Conservation (phyloP, 2,797 vertebrate species). For the Vultur gryphus region DNA sequence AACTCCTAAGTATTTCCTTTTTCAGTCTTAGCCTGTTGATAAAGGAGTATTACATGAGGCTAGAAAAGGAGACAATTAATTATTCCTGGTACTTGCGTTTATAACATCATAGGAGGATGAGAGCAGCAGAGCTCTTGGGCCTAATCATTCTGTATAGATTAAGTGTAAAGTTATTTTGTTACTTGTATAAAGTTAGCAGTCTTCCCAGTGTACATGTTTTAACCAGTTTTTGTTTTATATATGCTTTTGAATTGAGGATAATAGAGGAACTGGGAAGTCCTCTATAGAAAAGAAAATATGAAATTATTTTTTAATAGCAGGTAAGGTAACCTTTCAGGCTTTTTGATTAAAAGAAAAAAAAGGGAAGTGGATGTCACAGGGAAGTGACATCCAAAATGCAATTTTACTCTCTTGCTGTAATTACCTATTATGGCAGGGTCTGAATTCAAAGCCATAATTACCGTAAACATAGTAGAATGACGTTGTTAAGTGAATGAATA, state of each 20-base stretch:
- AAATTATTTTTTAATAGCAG: background rate
- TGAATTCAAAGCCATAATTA: background rate
- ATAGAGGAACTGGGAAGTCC: background rate
- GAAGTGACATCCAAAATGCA: background rate
- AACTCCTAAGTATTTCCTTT: background rate
- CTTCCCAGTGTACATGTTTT: fast-evolving
- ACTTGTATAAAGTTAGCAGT: background rate
- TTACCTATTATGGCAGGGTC: background rate
- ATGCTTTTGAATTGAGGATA: background rate
- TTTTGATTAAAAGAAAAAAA: background rate
- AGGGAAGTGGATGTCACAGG: background rate
- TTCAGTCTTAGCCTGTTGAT: background rate
- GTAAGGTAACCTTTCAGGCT: background rate
- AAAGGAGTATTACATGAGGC: background rate
- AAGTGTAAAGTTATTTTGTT: background rate
- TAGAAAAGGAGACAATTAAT: background rate
- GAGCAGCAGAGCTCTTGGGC: background rate
- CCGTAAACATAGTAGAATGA: background rate
- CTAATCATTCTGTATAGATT: background rate
- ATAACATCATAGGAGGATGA: background rate
- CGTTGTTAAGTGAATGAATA: background rate
- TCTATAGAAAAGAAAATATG: background rate
- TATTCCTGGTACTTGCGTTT: background rate
- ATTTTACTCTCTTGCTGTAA: background rate
- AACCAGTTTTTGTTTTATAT: background rate